Percentiles rank a stretch among this genome's conserved stretches.
Conservation (phyloP, 2,113 vertebrate genomes). For the Drymodes brunneopygia region DNA sequence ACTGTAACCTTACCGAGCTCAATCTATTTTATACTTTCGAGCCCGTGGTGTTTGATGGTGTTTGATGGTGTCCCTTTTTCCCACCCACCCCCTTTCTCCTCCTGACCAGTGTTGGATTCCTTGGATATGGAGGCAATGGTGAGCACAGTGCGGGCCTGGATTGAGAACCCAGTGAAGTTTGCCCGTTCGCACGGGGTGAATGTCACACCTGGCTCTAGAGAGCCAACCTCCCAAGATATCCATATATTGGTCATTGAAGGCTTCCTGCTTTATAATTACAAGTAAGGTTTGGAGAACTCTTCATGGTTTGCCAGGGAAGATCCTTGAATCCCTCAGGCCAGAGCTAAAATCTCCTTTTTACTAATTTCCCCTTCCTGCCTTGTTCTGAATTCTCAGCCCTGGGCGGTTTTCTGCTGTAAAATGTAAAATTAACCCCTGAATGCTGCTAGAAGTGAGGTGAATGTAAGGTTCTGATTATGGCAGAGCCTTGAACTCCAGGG, state of each 20-base stretch:
- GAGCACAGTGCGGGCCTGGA: slow-evolving; percentile 89
- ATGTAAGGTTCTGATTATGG: neutral
- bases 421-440: neutral
- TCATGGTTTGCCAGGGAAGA: neutral
- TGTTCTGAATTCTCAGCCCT: accelerated
- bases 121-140: slow-evolving; percentile 97
- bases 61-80: neutral
- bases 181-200: slow-evolving; percentile 88
- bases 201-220: slow-evolving; percentile 52
- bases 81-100: slow-evolving; percentile 50
- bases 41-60: neutral
- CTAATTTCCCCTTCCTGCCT: neutral
- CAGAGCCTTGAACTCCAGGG: neutral
- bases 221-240: slow-evolving; percentile 59
- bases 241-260: slow-evolving; percentile 92
- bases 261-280: slow-evolving; percentile 92
- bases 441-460: neutral
- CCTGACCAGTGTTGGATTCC: slow-evolving; percentile 70
- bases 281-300: slow-evolving; percentile 67
- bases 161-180: slow-evolving; percentile 87
- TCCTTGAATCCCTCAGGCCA: neutral
- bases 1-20: neutral
- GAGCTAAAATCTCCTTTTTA: neutral
- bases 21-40: neutral
- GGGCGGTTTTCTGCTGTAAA: neutral